A percentile compares a stretch with the other conserved stretches of the same genome.
These are phyloP conservation scores for Myiotriccus ornatus DNA, from an alignment of 2,797 vertebrate species.

Conservation along the genomic window DNA sequence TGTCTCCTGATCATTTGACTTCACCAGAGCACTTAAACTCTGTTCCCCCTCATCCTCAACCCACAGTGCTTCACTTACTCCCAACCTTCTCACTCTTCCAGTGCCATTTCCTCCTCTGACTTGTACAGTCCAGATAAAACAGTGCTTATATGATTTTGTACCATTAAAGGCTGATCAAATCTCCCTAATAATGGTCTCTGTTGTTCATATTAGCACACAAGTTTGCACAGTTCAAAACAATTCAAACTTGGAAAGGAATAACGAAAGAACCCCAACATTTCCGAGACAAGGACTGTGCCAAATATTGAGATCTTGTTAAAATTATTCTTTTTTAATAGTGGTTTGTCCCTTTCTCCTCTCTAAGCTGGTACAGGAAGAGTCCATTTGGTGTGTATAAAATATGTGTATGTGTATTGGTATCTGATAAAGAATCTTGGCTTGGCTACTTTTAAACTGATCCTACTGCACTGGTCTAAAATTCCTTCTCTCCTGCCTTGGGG, in stretches of 20 bases:
- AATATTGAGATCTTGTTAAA: background rate
- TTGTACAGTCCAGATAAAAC: background rate
- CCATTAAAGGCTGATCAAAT: background rate
- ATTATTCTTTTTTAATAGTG: background rate
- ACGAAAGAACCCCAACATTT: background rate
- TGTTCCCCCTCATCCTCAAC: background rate
- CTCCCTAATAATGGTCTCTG: background rate
- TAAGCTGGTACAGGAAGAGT: background rate
- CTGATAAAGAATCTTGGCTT: background rate
- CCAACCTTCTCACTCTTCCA: background rate
- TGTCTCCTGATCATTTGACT: background rate
- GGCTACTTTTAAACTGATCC: background rate
- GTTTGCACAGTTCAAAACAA: background rate
- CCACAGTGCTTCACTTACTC: background rate
- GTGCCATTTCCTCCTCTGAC: background rate
- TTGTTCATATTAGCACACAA: background rate
- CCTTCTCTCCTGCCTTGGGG: background rate
- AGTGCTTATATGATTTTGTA: background rate
- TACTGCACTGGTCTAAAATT: background rate
- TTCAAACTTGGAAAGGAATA: background rate
- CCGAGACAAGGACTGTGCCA: background rate
- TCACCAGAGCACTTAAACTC: background rate
- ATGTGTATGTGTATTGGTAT: background rate
- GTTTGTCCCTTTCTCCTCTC: background rate
- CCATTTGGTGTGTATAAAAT: background rate